A percentile compares a stretch with the other conserved stretches of the same genome.
Conservation (phyloP, 2,113 vertebrate genomes). For the Abramis brama region DNA sequence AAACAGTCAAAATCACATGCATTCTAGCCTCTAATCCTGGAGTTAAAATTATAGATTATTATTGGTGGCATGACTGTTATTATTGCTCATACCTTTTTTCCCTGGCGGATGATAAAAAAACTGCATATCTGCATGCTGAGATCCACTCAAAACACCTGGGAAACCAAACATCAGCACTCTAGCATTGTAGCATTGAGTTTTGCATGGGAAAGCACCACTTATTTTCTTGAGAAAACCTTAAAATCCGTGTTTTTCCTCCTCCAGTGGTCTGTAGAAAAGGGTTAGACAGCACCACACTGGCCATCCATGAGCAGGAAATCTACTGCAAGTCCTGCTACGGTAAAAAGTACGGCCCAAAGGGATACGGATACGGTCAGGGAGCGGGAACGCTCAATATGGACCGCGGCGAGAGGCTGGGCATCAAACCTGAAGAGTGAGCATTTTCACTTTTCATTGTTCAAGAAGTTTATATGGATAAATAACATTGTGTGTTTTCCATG, state of each 20-base stretch:
- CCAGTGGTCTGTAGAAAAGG: conserved; percentile 91
- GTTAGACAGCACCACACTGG: conserved; percentile 91
- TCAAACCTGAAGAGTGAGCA: conserved; percentile 85
- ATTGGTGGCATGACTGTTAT: neutral
- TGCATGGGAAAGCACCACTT: neutral
- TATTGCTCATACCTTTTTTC: neutral
- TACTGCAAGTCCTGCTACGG: conserved; percentile 93
- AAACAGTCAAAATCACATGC: neutral
- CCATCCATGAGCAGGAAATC: conserved; percentile 88
- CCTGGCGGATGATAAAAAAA: too few species aligned
- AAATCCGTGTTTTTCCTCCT: neutral
- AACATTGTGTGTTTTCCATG: neutral
- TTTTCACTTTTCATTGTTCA: neutral
- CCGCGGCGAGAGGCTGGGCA: conserved; percentile 87
- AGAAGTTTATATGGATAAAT: neutral
- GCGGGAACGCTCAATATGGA: conserved; percentile 91
- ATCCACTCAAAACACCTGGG: neutral
- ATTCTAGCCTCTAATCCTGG: neutral
- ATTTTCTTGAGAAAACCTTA: neutral
- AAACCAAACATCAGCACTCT: too few species aligned
- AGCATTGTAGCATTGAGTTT: neutral
- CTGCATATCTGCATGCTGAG: neutral
- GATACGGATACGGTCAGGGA: conserved; percentile 90
- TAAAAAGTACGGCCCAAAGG: conserved; percentile 95
- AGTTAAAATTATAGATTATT: neutral